Base-by-base conservation (phyloP, 2,113 vertebrate species). In the Cinclus cinclus region DNA sequence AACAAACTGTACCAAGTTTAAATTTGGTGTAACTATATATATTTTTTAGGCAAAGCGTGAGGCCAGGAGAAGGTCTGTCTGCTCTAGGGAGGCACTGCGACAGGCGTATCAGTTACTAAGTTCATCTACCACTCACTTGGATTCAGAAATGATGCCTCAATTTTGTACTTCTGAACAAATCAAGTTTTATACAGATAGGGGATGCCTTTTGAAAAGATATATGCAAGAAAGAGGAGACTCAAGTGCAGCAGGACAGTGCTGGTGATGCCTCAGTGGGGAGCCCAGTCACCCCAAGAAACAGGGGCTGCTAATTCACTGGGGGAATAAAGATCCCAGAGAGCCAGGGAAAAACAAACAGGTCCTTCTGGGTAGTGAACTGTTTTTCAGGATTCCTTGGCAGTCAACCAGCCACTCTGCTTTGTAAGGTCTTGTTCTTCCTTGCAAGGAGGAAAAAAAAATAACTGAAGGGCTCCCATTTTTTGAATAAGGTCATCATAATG, bases 331-430 rank as follows among this genome's bases (percentile, higher is more conserved):
- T 89, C 84, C 91, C 90, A 94, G 89, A 75, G 87, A 96, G 93
- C 92, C 96, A 96, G 96, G 93, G 96, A 96, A 97, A 97, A 97
- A 96, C 94, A 96, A 97, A 97, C 82, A 95, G 94, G 92, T 96
- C 92, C 93, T 96, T 96, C 96, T 94, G 90, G 90, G 76, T 86
- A 93, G 83, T 35, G 81, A 96, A 96, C 78, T 96, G 94, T 94
- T 96, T 96, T 95, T 94, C 92, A 96, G 95, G 96, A 96, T 96
- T 96, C 85, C 69, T 96, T 97, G 97, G 96, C 96, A 97, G 82
- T 42, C 95, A 92, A 95, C 96, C 93, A 97, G 63, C 83, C 60
- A 87, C 83, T 94, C 87, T 95, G 86, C 78, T 94, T 91, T 97
- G 93, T 96, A 87, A 95, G 49, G 83, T 89, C 94, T 91, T 89